Evolutionary conservation across 2,888 invertebrate species (phyloP).

Genomic region (Pseudoips prasinana): DNA sequence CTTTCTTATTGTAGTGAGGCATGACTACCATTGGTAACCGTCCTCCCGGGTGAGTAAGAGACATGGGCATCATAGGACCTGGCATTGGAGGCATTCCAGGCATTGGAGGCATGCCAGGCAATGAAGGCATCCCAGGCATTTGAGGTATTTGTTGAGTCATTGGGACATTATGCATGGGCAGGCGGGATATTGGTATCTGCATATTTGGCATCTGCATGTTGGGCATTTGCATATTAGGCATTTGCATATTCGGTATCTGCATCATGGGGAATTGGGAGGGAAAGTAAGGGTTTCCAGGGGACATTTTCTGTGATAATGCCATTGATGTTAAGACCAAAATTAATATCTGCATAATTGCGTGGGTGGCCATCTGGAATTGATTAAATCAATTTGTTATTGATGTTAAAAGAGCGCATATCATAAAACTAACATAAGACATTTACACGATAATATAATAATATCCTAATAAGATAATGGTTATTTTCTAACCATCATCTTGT

Average conservation of each 20-base stretch:
- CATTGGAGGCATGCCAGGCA: constrained; percentile 33
- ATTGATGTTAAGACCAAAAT: too few relatives aligned
- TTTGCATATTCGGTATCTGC: constrained; percentile 22
- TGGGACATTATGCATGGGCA: constrained; percentile 10
- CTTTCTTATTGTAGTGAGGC: constrained; percentile 55
- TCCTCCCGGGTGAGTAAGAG: constrained; percentile 38
- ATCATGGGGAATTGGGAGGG: neutral
- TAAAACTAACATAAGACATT: too few relatives aligned
- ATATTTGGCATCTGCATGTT: constrained; percentile 20
- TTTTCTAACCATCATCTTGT: too few relatives aligned
- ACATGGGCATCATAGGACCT: constrained; percentile 35
- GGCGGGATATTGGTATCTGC: too few relatives aligned
- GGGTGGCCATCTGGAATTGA: too few relatives aligned
- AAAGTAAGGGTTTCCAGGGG: too few relatives aligned
- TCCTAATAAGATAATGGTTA: too few relatives aligned
- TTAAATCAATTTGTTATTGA: too few relatives aligned
- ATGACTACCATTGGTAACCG: constrained; percentile 61
- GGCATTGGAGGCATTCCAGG: constrained; percentile 19
- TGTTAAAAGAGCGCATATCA: too few relatives aligned
- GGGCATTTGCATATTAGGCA: constrained; percentile 32
- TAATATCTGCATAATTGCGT: too few relatives aligned
- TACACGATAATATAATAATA: too few relatives aligned
- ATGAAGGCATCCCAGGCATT: constrained; percentile 29
- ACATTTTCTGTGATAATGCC: too few relatives aligned
- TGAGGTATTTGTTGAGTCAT: constrained; percentile 25